A percentile compares a stretch with the other conserved stretches of the same genome.
These are phyloP conservation scores for Malurus melanocephalus DNA, from an alignment of 2,113 vertebrate species.

Conservation along the genomic window DNA sequence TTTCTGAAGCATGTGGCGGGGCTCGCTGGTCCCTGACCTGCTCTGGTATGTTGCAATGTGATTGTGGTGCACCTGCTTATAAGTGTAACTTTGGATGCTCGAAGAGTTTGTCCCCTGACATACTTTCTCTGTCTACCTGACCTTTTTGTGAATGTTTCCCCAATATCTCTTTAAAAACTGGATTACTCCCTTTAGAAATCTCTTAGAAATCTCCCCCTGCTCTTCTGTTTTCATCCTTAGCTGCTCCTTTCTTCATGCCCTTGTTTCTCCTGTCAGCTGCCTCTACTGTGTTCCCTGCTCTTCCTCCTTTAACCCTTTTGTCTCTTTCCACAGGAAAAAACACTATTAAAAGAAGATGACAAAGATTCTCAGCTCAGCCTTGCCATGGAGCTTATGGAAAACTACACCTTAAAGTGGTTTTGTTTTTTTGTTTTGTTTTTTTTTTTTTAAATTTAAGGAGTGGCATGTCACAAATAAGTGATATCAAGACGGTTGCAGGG, in stretches of 20 bases:
- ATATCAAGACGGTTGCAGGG: not conserved
- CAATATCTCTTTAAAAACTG: not conserved
- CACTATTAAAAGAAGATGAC: slow-evolving; percentile 34
- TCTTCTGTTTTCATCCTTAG: not conserved
- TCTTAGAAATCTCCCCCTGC: not conserved
- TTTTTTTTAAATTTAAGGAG: not conserved
- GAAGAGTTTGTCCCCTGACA: not conserved
- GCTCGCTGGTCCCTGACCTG: not conserved
- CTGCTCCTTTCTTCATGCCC: not conserved
- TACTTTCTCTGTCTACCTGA: not conserved
- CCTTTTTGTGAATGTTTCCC: not conserved
- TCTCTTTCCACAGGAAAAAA: slow-evolving; percentile 34
- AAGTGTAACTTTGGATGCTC: not conserved
- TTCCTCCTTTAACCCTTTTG: slow-evolving; percentile 48
- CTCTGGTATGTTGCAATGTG: not conserved
- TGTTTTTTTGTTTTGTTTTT: fast-evolving
- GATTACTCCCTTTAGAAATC: not conserved
- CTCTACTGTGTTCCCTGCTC: slow-evolving; percentile 1
- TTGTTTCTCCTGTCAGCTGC: not conserved
- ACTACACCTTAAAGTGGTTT: slow-evolving; percentile 22
- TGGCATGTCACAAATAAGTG: not conserved
- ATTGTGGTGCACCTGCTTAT: not conserved
- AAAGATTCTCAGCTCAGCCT: slow-evolving; percentile 10
- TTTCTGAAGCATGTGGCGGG: fast-evolving
- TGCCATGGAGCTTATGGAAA: slow-evolving; percentile 29